Evolutionary conservation across 2,888 invertebrate genomes (phyloP), one percentile per base, ranked within the genome.

Genomic region (Sphaerophoria taeniata): DNA sequence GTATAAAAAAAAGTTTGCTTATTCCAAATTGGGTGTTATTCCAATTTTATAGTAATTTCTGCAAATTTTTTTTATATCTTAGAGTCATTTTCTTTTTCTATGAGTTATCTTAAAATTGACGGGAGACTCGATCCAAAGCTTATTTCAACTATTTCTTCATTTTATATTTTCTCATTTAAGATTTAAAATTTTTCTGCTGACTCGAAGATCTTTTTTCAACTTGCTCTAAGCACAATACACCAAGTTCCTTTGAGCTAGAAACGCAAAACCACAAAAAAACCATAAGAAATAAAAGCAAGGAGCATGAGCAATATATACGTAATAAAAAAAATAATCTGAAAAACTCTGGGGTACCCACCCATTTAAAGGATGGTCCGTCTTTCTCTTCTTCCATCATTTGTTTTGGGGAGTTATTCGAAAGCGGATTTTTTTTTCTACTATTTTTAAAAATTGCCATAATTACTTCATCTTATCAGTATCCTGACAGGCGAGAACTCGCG

Each of bases 11-110:
- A 45, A 63, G 11, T 11, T 33, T 60, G 24, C 39, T 12, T 16
- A n/a, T n/a, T n/a, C n/a, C 6, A 65, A 65, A 65, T 65, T 65
- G 49, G 63, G 34, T 49, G 49, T 65, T 65, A 65, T 65, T 65
- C 49, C 63, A 65, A 65, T 65, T 65, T 65, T 49, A 65, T 65
- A 49, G 63, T 65, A 65, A 65, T 65, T 65, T 65, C 47, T 65
- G 63, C 49, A 43, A 49, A 65, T 31, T 65, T 65, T 34, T 65
- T n/a, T 14, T 65, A 49, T 65, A 33, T 63, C 47, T 65, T 65
- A 49, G 63, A 14, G 49, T 49, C 47, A 36, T 65, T 65, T 65
- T 49, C 16, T 49, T 49, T 65, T 43, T 49, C 14, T 63, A 9
- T 49, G 39, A 60, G 39, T 16, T 34, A 65, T 65, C 49, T 16